These are phyloP conservation scores for Metopia argyrocephala DNA, from an alignment of 2,888 invertebrate genomes.

Conservation along the genomic window DNA sequence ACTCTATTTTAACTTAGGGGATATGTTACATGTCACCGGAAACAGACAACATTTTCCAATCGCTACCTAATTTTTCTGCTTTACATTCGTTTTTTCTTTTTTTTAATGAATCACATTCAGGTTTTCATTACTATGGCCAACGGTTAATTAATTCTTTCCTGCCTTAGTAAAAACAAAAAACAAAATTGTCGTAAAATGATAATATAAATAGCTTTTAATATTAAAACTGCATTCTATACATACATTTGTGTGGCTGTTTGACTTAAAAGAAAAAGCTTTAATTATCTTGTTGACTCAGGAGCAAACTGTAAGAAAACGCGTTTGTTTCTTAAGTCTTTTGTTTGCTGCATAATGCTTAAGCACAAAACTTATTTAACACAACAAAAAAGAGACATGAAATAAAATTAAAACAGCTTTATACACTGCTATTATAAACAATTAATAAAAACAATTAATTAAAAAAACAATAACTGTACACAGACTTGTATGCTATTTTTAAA, in stretches of 20 bases:
- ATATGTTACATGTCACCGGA: background rate
- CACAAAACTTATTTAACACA: no score
- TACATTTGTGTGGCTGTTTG: no score
- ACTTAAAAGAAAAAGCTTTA: no score
- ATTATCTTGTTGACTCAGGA: no score
- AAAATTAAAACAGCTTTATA: no score
- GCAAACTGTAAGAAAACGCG: background rate
- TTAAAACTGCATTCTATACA: slow-evolving; percentile 18
- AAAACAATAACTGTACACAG: no score
- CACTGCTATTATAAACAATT: no score
- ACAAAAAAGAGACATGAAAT: no score
- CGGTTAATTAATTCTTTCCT: slow-evolving; percentile 1
- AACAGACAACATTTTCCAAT: background rate
- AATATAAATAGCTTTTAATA: slow-evolving; percentile 19
- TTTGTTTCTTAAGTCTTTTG: slow-evolving; percentile 50
- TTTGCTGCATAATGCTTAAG: slow-evolving; percentile 13
- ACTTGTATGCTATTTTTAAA: no score
- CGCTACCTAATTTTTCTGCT: no score
- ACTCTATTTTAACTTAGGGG: no score
- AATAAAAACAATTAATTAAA: no score
- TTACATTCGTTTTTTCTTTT: background rate
- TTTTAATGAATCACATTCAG: background rate
- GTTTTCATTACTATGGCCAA: background rate
- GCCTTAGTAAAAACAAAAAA: background rate
- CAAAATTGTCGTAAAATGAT: background rate